Percentiles rank a stretch among this genome's conserved stretches.
These are phyloP conservation scores for Amia ocellicauda DNA, from an alignment of 2,113 vertebrate genomes.

Conservation along the genomic window DNA sequence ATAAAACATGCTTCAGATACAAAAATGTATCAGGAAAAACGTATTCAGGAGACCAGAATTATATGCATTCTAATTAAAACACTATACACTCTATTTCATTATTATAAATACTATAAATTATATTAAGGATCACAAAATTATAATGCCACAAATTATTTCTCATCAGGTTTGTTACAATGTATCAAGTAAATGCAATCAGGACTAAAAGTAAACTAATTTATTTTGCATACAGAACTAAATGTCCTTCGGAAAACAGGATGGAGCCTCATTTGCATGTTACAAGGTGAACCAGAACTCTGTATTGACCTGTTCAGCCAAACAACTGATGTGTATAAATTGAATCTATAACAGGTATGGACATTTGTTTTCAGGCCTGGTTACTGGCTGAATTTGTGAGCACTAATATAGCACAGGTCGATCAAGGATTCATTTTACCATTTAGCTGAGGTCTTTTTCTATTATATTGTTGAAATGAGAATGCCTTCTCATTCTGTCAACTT, in stretches of 20 bases:
- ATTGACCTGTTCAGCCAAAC: conserved; percentile 41
- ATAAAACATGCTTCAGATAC: too few relatives aligned
- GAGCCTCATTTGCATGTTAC: conserved; percentile 55
- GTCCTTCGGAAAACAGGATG: conserved; percentile 34
- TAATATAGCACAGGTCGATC: conserved; percentile 44
- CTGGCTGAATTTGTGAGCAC: conserved; percentile 40
- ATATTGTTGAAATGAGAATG: conserved; percentile 39
- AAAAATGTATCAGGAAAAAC: too few relatives aligned
- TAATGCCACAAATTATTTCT: neutral
- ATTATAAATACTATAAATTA: too few relatives aligned
- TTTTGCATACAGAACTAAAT: conserved; percentile 35
- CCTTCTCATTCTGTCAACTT: conserved; percentile 45
- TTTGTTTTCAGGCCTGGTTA: conserved; percentile 55
- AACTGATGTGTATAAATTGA: conserved; percentile 56
- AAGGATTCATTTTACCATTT: conserved; percentile 56
- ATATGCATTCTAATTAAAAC: too few relatives aligned
- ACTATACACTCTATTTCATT: too few relatives aligned
- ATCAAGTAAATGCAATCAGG: conserved; percentile 8
- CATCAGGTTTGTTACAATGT: neutral
- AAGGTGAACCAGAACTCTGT: conserved; percentile 55
- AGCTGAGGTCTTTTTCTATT: conserved; percentile 55
- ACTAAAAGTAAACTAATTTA: conserved; percentile 37
- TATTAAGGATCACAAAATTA: too few relatives aligned
- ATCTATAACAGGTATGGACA: conserved; percentile 53
- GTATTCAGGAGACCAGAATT: too few relatives aligned